These are phyloP conservation scores for Caiman crocodilus DNA, from an alignment of 2,797 vertebrate genomes.

Conservation along the genomic window DNA sequence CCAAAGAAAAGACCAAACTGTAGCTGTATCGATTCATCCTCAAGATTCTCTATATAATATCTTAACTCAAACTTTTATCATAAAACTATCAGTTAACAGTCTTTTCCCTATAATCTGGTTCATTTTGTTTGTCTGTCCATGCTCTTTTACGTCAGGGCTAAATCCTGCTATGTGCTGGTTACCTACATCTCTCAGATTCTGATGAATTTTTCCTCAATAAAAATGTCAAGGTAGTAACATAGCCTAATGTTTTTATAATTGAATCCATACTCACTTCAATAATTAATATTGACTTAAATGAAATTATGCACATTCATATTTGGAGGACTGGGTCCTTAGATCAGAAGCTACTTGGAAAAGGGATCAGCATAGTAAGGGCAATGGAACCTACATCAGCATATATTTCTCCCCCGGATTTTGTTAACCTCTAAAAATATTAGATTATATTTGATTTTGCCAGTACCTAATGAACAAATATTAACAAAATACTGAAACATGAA, in stretches of 20 bases:
- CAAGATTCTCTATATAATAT: neutral
- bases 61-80: neutral
- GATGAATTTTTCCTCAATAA: neutral
- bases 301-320: neutral
- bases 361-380: neutral
- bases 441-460: constrained; percentile 49
- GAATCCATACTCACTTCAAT: neutral
- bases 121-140: neutral
- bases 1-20: neutral
- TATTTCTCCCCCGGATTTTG: neutral
- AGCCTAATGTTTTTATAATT: neutral
- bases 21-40: neutral
- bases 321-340: neutral
- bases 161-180: neutral
- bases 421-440: constrained; percentile 39
- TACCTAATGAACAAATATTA: constrained; percentile 20
- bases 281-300: neutral
- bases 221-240: neutral
- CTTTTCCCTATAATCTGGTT: neutral
- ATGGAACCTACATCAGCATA: neutral
- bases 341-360: neutral
- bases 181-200: neutral
- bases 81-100: no score
- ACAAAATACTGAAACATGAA: constrained; percentile 38
- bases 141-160: neutral